Conservation (phyloP, 2,113 vertebrate species). For the Pholis gunnellus region DNA sequence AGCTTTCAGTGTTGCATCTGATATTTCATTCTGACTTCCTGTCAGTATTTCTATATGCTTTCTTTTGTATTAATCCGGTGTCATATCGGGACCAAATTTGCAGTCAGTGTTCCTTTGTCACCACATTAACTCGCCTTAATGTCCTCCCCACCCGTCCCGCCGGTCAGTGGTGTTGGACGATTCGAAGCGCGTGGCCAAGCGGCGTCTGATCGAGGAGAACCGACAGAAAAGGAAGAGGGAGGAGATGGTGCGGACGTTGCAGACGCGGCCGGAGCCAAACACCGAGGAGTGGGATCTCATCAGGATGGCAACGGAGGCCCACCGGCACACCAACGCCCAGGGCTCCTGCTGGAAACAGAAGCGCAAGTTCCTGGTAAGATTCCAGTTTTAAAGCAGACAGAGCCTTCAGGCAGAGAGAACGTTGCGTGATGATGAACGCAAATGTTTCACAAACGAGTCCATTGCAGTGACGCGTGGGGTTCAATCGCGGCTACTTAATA, state of each 20-base stretch:
- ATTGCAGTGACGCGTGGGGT: neutral
- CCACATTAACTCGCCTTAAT: neutral
- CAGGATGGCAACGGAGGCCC: constrained; percentile 92
- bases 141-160: neutral
- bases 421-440: neutral
- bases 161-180: constrained; percentile 95
- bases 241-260: constrained; percentile 93
- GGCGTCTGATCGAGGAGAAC: constrained; percentile 98
- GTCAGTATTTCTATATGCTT: neutral
- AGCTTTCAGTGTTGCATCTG: neutral
- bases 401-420: neutral
- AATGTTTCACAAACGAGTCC: neutral
- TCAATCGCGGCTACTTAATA: neutral
- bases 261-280: constrained; percentile 92
- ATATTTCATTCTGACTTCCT: neutral
- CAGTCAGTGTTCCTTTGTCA: neutral
- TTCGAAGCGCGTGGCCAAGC: constrained; percentile 94
- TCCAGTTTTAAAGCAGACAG: no score
- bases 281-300: constrained; percentile 95
- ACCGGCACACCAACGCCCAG: constrained; percentile 96
- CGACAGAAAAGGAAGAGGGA: constrained; percentile 93
- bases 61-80: neutral
- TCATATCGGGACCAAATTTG: neutral
- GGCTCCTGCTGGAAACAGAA: constrained; percentile 99
- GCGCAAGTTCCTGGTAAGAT: constrained; percentile 94